Base-by-base conservation (phyloP, 2,888 invertebrate species). In the Drosophila aldrichi region DNA sequence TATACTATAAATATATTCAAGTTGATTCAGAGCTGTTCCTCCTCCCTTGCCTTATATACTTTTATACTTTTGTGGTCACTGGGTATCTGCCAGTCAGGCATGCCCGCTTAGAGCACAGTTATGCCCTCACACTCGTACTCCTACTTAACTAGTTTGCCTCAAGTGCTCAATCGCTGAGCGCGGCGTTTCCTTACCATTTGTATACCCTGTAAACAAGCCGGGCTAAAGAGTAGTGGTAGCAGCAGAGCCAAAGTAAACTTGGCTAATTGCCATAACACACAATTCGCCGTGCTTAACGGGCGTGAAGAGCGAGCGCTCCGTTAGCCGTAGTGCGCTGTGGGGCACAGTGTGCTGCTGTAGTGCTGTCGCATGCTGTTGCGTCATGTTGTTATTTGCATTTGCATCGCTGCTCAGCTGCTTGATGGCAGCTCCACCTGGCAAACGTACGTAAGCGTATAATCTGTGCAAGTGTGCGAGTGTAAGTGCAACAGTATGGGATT, bases 221-320 rank as follows among this genome's bases (percentile, higher is more conserved):
- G n/a, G 2, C 12, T 9, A 18, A 25, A 44, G 46, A 16, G 36
- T 9, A n/a, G n/a, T n/a, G n/a, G n/a, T n/a, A n/a, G 34, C n/a
- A 36, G 22, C 34, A 44, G 14, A 44, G 22, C 34, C 36, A 44
- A 44, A 5, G 41, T 12, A 20, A 57, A 51, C 61, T 51, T 75
- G 58, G 60, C 85, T 77, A 85, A 82, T 82, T 70, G 64, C 59
- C 43, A 16, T 52, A 34, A 18, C 29, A 70, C 64, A 60, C 65
- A 66, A 72, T 54, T 74, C 29, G 56, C 58, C 49, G 60, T 48
- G 75, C 78, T 59, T 59, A 54, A 72, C 64, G 57, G 56, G 60
- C 64, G 62, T 64, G n/a, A 57, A 58, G 65, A 46, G n/a, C 51
- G 49, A 46, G 34, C 54, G 46, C 38, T 20, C 51, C 29, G 72